A percentile compares a stretch with the other conserved stretches of the same genome.
phyloP scores from a whole-genome alignment of 2,797 vertebrate species.

The Amblyraja radiata region DNA sequence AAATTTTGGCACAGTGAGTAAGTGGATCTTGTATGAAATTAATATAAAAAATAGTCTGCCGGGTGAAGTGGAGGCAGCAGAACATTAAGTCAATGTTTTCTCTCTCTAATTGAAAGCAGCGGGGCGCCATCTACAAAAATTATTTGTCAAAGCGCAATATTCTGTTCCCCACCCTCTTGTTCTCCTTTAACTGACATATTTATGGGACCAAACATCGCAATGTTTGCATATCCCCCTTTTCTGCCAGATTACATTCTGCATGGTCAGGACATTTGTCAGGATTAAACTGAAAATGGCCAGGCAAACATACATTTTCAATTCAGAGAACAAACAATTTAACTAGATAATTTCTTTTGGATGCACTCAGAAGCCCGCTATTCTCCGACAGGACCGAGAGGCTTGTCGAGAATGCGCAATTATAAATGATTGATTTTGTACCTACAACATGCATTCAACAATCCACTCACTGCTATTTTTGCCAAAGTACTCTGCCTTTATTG shows the following conservation, averaged over 20 bases:
- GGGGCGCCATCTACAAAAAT: neutral
- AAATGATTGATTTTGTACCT: too few species aligned
- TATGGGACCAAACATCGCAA: constrained; percentile 3
- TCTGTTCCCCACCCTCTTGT: neutral
- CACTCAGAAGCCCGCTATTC: neutral
- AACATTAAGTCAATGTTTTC: constrained; percentile 3
- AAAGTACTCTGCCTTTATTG: too few species aligned
- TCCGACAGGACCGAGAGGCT: too few species aligned
- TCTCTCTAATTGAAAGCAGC: neutral
- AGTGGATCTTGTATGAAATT: neutral
- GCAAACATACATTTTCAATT: neutral
- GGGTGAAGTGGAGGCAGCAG: neutral
- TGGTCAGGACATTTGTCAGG: neutral
- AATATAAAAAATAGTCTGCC: neutral
- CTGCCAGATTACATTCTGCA: neutral
- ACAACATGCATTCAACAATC: too few species aligned
- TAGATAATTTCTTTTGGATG: neutral
- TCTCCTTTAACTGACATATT: neutral
- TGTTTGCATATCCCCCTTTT: neutral
- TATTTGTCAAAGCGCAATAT: neutral
- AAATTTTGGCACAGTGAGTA: neutral
- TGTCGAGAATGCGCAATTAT: too few species aligned
- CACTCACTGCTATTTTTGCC: too few species aligned
- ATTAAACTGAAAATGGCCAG: neutral
- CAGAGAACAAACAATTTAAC: neutral